These are phyloP conservation scores for Conus betulinus DNA, from an alignment of 1,140 invertebrate species.

Conservation along the genomic window DNA sequence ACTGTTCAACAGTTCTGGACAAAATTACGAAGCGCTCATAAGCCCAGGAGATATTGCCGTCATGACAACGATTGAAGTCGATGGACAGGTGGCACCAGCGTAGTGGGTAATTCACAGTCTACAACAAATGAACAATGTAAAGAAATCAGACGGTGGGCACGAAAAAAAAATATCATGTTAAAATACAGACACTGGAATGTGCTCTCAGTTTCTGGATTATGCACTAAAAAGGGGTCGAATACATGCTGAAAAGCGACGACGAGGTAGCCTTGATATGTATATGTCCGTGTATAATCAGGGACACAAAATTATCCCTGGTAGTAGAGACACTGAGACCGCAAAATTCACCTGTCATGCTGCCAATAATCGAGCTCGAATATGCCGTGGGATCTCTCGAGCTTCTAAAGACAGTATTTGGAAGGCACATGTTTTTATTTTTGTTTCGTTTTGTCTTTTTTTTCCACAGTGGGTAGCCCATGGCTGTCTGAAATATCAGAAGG, in stretches of 20 bases:
- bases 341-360: not conserved
- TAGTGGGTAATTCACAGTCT: too few relatives aligned
- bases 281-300: not conserved
- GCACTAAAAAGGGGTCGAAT: not conserved
- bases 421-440: too few relatives aligned
- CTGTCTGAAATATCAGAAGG: too few relatives aligned
- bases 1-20: too few relatives aligned
- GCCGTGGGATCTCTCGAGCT: too few relatives aligned
- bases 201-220: not conserved
- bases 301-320: not conserved
- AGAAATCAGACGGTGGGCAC: too few relatives aligned
- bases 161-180: not conserved
- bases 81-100: not conserved
- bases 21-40: not conserved
- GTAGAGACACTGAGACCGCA: not conserved
- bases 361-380: not conserved
- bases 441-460: too few relatives aligned
- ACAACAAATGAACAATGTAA: too few relatives aligned
- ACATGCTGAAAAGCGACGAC: not conserved
- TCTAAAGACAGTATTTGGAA: too few relatives aligned
- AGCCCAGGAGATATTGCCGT: not conserved
- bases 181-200: not conserved
- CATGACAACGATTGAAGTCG: not conserved
- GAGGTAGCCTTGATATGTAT: not conserved
- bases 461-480: too few relatives aligned